These are phyloP conservation scores for Nasua narica DNA, from an alignment of 2,797 vertebrate species.

Conservation along the genomic window DNA sequence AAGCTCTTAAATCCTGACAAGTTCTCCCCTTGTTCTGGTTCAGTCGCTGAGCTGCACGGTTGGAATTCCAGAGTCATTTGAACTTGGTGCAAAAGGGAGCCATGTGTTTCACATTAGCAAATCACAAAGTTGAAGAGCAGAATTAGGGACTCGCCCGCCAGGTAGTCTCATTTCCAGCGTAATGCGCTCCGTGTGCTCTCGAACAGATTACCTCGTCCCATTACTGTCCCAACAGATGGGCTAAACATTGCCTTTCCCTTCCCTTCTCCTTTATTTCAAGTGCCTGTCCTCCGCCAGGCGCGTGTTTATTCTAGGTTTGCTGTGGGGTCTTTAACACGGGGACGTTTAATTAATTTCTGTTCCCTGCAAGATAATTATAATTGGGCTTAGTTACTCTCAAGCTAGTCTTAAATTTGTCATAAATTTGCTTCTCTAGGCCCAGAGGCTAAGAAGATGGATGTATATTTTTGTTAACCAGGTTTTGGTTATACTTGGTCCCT, in stretches of 20 bases:
- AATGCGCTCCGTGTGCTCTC: slow-evolving; percentile 38
- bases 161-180: slow-evolving; percentile 70
- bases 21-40: slow-evolving; percentile 92
- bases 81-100: slow-evolving; percentile 81
- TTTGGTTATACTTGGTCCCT: slow-evolving; percentile 70
- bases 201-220: slow-evolving; percentile 62
- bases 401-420: slow-evolving; percentile 77
- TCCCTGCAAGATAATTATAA: slow-evolving; percentile 80
- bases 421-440: slow-evolving; percentile 70
- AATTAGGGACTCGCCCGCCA: slow-evolving; percentile 66
- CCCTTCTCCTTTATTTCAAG: slow-evolving; percentile 35
- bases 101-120: slow-evolving; percentile 80
- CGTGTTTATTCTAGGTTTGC: slow-evolving; percentile 79
- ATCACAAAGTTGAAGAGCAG: slow-evolving; percentile 74
- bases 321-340: slow-evolving; percentile 77
- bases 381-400: slow-evolving; percentile 74
- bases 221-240: slow-evolving; percentile 55
- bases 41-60: slow-evolving; percentile 82
- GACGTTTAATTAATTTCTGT: slow-evolving; percentile 83
- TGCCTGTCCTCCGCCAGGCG: neutral
- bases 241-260: slow-evolving; percentile 43
- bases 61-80: slow-evolving; percentile 84
- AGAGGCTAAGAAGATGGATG: slow-evolving; percentile 77
- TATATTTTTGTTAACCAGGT: slow-evolving; percentile 76
- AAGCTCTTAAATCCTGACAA: slow-evolving; percentile 99